phyloP scores from a whole-genome alignment of 2,888 invertebrate species.

The Drosophila rellima region DNA sequence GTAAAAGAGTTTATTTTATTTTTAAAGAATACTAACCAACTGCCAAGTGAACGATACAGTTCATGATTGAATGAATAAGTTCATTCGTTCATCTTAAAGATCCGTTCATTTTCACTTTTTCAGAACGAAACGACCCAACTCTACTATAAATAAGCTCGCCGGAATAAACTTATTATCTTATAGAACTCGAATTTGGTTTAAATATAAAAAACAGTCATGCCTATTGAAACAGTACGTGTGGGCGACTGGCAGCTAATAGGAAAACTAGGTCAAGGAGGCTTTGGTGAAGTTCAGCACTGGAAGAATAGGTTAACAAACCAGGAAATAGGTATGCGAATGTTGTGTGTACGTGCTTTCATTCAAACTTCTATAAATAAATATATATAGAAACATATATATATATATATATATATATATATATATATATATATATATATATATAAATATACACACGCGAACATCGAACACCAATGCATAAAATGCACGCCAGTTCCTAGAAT shows the following conservation, averaged over 20 bases:
- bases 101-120: too few species aligned
- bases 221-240: background rate
- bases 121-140: too few species aligned
- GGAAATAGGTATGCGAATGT: slow-evolving; percentile 87
- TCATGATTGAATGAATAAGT: too few species aligned
- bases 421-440: background rate
- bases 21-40: too few species aligned
- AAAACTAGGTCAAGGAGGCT: slow-evolving; percentile 90
- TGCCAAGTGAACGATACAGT: too few species aligned
- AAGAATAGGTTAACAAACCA: slow-evolving; percentile 87
- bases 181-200: background rate
- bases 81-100: too few species aligned
- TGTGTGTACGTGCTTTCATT: slow-evolving; percentile 33
- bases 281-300: slow-evolving; percentile 91
- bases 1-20: too few species aligned
- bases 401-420: slow-evolving; percentile 9
- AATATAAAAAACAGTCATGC: slow-evolving; percentile 24
- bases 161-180: background rate
- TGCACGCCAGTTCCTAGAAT: slow-evolving; percentile 40
- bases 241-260: slow-evolving; percentile 86
- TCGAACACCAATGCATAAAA: background rate
- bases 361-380: slow-evolving; percentile 8
- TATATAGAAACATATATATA: background rate
- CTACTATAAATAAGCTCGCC: slow-evolving; percentile 30
- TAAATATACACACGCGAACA: slow-evolving; percentile 3